Percentiles rank a stretch among this genome's conserved stretches.
These are phyloP conservation scores for Drosophila seguyi DNA, from an alignment of 1,140 invertebrate genomes.

Conservation along the genomic window DNA sequence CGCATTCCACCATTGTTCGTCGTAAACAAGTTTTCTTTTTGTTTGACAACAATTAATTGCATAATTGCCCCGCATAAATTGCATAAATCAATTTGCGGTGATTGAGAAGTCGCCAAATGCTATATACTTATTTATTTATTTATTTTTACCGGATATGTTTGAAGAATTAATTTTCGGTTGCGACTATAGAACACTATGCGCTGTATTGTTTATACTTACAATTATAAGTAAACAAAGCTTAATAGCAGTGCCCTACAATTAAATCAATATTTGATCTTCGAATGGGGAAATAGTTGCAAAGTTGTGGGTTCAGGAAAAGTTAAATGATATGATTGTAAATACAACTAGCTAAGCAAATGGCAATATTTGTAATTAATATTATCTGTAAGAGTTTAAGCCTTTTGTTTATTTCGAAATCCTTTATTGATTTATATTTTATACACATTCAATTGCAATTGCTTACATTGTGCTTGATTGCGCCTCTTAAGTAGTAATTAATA, in stretches of 20 bases:
- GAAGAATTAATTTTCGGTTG: slow-evolving; percentile 28
- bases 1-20: slow-evolving; percentile 58
- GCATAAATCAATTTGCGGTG: slow-evolving; percentile 62
- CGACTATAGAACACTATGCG: not conserved
- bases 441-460: slow-evolving; percentile 45
- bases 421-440: slow-evolving; percentile 30
- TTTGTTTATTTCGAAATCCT: not conserved
- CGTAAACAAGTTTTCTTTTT: slow-evolving; percentile 63
- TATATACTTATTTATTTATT: slow-evolving; percentile 52
- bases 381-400: not conserved
- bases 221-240: slow-evolving; percentile 25
- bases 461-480: slow-evolving; percentile 40
- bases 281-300: slow-evolving; percentile 12
- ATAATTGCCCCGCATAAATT: slow-evolving; percentile 75
- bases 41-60: slow-evolving; percentile 76
- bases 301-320: slow-evolving; percentile 7
- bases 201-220: slow-evolving; percentile 6
- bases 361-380: not conserved
- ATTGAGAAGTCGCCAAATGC: slow-evolving; percentile 46
- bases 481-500: not conserved
- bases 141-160: slow-evolving; percentile 66
- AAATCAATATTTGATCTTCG: slow-evolving; percentile 23
- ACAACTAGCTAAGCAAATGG: not conserved
- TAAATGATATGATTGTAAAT: not conserved
- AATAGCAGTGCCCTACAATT: slow-evolving; percentile 49